These are phyloP conservation scores for Alethe castanea DNA, from an alignment of 2,113 vertebrate genomes.

Conservation along the genomic window DNA sequence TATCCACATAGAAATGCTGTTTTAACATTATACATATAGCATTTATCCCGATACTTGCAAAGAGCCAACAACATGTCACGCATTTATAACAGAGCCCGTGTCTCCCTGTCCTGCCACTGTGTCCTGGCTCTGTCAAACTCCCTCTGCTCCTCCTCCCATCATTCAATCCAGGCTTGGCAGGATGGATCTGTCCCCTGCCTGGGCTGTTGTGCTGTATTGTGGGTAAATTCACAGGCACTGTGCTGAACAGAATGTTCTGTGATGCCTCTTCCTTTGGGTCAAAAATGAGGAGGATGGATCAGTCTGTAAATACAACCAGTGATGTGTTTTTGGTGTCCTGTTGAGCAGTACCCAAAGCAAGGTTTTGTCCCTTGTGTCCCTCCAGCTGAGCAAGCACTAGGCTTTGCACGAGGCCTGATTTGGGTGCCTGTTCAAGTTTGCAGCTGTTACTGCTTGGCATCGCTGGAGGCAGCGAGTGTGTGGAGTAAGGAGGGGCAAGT, in stretches of 20 bases:
- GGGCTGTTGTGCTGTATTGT: fast-evolving
- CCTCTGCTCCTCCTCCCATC: not conserved
- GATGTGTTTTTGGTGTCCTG: fast-evolving
- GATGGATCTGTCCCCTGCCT: fast-evolving
- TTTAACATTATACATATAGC: no score
- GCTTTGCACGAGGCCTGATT: fast-evolving
- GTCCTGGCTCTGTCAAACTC: fast-evolving
- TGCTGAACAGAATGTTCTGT: not conserved
- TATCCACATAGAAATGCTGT: no score
- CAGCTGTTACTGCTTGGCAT: not conserved
- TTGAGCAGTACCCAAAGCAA: not conserved
- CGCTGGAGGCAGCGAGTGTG: fast-evolving
- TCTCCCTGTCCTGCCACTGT: fast-evolving
- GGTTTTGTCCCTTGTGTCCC: not conserved
- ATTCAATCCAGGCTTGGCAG: fast-evolving
- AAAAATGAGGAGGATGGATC: not conserved
- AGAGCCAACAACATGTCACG: no score
- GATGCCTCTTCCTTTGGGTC: not conserved
- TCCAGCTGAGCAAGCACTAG: fast-evolving
- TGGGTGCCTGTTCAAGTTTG: fast-evolving
- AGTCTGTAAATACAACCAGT: not conserved
- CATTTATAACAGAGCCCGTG: fast-evolving
- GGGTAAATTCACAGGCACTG: no score
- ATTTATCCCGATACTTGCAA: no score
- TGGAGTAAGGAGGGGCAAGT: not conserved